Evolutionary conservation across 2,113 vertebrate genomes (phyloP).

Genomic region (Dipodomys stephensi): DNA sequence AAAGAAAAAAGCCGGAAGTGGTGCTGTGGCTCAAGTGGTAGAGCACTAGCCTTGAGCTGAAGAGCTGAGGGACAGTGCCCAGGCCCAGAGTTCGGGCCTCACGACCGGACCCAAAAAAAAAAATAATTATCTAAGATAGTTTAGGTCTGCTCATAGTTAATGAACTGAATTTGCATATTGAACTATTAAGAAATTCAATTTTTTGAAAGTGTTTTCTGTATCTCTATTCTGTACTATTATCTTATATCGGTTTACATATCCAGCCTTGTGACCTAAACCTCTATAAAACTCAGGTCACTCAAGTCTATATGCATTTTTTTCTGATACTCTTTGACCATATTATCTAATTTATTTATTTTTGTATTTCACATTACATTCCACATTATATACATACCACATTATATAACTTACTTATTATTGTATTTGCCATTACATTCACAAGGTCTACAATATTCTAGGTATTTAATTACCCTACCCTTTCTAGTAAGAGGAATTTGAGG

Average conservation of each 20-base stretch:
- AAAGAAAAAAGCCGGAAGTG: no score
- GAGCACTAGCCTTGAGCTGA: no score
- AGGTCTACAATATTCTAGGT: background rate
- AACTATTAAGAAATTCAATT: background rate
- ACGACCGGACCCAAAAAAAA: no score
- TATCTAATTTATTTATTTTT: background rate
- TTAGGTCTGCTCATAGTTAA: background rate
- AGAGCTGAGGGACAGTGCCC: no score
- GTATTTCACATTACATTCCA: background rate
- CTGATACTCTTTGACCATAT: no score
- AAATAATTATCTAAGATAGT: background rate
- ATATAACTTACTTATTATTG: background rate
- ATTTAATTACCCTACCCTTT: background rate
- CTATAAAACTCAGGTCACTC: background rate
- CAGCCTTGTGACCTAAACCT: background rate
- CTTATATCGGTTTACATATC: background rate
- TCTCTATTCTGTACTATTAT: no score
- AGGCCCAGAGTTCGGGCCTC: no score
- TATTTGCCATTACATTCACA: background rate
- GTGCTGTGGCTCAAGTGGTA: no score
- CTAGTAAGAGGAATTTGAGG: background rate
- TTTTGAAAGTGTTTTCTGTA: no score
- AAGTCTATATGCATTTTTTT: background rate
- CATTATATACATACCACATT: no score
- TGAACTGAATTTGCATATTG: background rate